Evolutionary conservation across 2,113 vertebrate species (phyloP), one percentile per base, ranked within the genome.

Genomic region (Eolophus roseicapilla): DNA sequence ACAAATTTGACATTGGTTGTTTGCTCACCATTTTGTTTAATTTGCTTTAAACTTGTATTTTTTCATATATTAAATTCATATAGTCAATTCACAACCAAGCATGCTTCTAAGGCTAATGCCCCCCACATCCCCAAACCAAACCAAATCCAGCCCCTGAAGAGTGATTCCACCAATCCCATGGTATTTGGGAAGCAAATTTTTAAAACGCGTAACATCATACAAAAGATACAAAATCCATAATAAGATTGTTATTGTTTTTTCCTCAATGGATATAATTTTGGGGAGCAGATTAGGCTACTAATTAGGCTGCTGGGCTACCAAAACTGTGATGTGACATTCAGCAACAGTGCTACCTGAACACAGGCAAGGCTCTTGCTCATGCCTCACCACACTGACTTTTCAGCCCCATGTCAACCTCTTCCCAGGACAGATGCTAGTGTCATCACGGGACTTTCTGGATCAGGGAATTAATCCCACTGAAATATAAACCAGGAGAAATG

Each of bases 301-400:
- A 35, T 64, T 8, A 24, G 43, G 29, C 16, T 79, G 31, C 55
- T 86, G 79, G 19, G 67, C 44, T 76, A 62, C n/a, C 53, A 64
- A 31, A 90, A 17, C 41, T 65, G 41, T 50, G 55, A 59, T 65
- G 10, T 44, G n/a, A 20, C 6, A 3, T 41, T 67, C 50, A 84
- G 77, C 13, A 70, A 6, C 53, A 57, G 33, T 35, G 20, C 9
- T 50, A 13, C 4, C 53, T 60, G 53, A 69, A 43, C 5, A 39
- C 0, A 2, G 3, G 25, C 18, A 46, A 0, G 2, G 21, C 25
- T 62, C 33, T 63, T 2, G 0, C 25, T 55, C 24, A n/a, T 60
- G 64, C 44, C 9, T 15, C 12, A 3, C 9, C 16, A 39, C 44
- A 28, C 3, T 74, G 68, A 31, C 33, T 82, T 82, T 78, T 53